Evolutionary conservation across 2,888 invertebrate species (phyloP).

Genomic region (Athrips mouffetella): DNA sequence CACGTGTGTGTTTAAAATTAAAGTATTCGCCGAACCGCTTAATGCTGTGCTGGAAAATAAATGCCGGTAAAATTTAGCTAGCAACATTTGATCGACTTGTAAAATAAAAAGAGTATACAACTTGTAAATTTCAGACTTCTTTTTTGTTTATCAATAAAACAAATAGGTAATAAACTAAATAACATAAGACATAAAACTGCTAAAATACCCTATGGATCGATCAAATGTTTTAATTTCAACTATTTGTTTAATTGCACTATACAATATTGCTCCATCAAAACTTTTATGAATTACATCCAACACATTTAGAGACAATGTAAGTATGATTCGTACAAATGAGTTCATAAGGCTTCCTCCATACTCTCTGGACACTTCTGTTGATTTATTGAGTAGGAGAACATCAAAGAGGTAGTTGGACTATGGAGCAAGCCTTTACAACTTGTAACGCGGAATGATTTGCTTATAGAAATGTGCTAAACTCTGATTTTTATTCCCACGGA

Average conservation of each 20-base stretch:
- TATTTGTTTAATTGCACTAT: neutral
- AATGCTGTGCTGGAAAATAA: constrained; percentile 7
- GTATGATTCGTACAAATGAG: too few relatives aligned
- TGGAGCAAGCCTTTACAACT: constrained; percentile 1
- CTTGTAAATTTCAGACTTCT: too few relatives aligned
- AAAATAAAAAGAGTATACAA: too few relatives aligned
- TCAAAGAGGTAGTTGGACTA: neutral
- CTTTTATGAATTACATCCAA: neutral
- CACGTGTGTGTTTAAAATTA: constrained; percentile 10
- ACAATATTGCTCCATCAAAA: neutral
- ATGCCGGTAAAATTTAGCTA: constrained; percentile 1
- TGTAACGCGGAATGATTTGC: neutral
- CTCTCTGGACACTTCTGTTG: too few relatives aligned
- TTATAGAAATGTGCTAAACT: neutral
- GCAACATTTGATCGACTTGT: neutral
- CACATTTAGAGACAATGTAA: too few relatives aligned
- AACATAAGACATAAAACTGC: too few relatives aligned
- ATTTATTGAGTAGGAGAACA: neutral
- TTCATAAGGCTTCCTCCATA: too few relatives aligned
- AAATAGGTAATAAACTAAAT: too few relatives aligned
- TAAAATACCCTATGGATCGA: neutral
- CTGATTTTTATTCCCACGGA: too few relatives aligned
- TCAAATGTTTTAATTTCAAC: neutral
- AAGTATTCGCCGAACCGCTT: constrained; percentile 6
- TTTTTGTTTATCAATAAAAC: too few relatives aligned